Conservation (phyloP, 2,113 vertebrate genomes). For the Puntigrus tetrazona region DNA sequence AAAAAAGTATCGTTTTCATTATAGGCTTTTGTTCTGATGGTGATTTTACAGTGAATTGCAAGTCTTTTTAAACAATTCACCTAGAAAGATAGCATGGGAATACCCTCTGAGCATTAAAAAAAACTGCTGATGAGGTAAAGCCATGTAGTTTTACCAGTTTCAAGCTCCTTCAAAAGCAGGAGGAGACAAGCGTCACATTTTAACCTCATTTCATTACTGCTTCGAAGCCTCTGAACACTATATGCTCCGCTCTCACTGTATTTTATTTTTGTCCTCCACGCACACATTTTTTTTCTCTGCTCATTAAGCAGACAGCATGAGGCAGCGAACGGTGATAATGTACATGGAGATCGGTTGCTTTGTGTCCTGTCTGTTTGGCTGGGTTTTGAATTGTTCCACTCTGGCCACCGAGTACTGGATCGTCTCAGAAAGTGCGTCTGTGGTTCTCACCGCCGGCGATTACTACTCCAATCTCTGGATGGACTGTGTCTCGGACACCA, state of each 20-base stretch:
- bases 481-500: slow-evolving; percentile 90
- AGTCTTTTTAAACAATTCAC: not conserved
- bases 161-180: not conserved
- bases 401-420: slow-evolving; percentile 93
- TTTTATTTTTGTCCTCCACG: not conserved
- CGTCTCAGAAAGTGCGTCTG: slow-evolving; percentile 84
- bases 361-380: slow-evolving; percentile 80
- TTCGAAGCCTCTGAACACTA: not conserved
- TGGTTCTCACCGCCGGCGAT: slow-evolving; percentile 88
- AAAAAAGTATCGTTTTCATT: not conserved
- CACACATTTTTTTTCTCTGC: not conserved
- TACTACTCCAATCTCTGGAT: slow-evolving; percentile 96
- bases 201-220: not conserved
- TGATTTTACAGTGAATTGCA: not conserved
- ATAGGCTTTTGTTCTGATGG: not conserved
- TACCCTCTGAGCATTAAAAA: slow-evolving; percentile 53
- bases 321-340: slow-evolving; percentile 71
- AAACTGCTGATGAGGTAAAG: slow-evolving; percentile 68
- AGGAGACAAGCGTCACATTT: not conserved
- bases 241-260: not conserved
- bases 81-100: not conserved
- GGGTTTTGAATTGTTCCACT: slow-evolving; percentile 90
- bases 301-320: slow-evolving; percentile 61
- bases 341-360: slow-evolving; percentile 87
- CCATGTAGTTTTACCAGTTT: slow-evolving; percentile 54